Base-by-base conservation (phyloP, 2,888 invertebrate species). In the Acanthosepion esculentum region DNA sequence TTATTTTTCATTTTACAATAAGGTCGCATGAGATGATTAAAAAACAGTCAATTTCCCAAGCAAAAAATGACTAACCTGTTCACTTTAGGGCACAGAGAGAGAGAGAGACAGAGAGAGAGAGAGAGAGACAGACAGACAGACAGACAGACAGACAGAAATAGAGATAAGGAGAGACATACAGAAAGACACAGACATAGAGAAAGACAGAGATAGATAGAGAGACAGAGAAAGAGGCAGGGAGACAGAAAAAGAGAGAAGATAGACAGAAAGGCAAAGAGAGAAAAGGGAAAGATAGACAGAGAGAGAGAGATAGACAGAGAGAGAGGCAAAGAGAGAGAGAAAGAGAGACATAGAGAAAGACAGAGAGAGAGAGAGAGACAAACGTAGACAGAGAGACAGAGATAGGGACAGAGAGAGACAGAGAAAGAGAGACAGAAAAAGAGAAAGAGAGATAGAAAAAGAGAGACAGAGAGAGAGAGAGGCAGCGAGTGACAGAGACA, bases 291-390 rank as follows among this genome's bases (percentile, higher is more conserved):
- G 48, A 7, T 3, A 48, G 48, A 48, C 0, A 48, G 48, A 3
- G 29, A 48, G 4, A 41, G 29, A 1, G 12, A 48, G 48, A 20
- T 0, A 8, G 41, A 18, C 0, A 29, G 0, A 48, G 92, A 48
- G 29, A 18, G 0, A n/a, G n/a, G n/a, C n/a, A n/a, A n/a, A n/a
- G n/a, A 48, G 15, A 18, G 0, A 20, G 2, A 10, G 23, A 7
- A 0, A n/a, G 41, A 29, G 18, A 48, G 6, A 92, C 8, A 15
- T 1, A 23, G 26, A 6, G 3, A 3, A 8, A 2, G 20, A 23
- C 10, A 8, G 92, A 3, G 92, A 48, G 50, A 92, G 0, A 26
- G 6, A 50, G 23, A 50, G 50, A 92, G 20, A 50, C 0, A 26
- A 50, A 29, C 50, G 12, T 0, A 92, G 7, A 92, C 23, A 12